phyloP scores from a whole-genome alignment of 2,113 vertebrate genomes.

The Gavia stellata region DNA sequence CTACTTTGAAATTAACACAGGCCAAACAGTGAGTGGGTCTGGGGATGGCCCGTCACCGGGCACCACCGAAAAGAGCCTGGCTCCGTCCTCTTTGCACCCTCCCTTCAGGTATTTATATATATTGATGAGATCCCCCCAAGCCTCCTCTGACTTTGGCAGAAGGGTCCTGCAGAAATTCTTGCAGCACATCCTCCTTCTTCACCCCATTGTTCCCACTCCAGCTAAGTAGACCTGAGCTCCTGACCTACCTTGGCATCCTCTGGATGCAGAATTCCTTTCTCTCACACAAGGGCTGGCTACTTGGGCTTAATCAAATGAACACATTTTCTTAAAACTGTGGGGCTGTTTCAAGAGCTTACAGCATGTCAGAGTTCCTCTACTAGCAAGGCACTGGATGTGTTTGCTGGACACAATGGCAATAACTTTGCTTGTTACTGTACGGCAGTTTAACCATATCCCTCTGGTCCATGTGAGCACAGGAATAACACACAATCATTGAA shows the following conservation, averaged over 20 bases:
- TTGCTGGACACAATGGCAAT: not conserved
- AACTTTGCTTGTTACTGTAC: not conserved
- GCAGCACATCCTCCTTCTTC: not conserved
- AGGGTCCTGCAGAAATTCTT: not conserved
- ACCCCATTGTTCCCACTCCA: not conserved
- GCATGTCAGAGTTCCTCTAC: not conserved
- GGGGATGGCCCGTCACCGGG: not conserved
- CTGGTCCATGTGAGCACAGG: not conserved
- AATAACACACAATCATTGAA: not conserved
- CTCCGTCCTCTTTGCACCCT: not conserved
- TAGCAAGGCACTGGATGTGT: not conserved
- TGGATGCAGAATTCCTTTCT: not conserved
- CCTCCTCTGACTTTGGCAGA: not conserved
- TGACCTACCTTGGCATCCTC: not conserved
- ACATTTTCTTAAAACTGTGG: not conserved
- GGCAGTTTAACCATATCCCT: not conserved
- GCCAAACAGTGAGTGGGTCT: not conserved
- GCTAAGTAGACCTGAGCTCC: not conserved
- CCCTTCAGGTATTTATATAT: not conserved
- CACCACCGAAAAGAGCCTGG: not conserved
- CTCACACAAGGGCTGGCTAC: not conserved
- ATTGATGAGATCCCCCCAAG: too few relatives aligned
- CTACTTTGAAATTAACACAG: not conserved
- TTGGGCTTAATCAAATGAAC: not conserved
- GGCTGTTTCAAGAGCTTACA: not conserved